A percentile compares a stretch with the other conserved stretches of the same genome.
These are phyloP conservation scores for Megaceryle alcyon DNA, from an alignment of 2,797 vertebrate genomes.

Conservation along the genomic window DNA sequence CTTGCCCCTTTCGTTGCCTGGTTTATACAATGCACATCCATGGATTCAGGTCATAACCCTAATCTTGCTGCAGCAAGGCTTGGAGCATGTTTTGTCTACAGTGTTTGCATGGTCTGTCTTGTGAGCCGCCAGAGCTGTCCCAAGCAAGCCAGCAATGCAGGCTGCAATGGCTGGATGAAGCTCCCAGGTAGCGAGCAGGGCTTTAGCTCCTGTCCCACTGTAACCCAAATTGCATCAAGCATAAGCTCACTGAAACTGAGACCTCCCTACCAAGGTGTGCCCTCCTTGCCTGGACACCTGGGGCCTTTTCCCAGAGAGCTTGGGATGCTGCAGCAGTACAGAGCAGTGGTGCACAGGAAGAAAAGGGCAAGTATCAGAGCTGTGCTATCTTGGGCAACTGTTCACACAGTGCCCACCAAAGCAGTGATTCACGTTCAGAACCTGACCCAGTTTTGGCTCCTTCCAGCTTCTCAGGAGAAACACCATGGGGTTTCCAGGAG, in stretches of 20 bases:
- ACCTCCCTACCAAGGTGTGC: neutral
- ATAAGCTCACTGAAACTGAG: neutral
- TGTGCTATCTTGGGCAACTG: neutral
- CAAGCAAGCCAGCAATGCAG: neutral
- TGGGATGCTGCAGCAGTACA: too few relatives aligned
- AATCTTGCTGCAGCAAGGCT: neutral
- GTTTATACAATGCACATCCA: neutral
- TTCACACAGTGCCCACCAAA: neutral
- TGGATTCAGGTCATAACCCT: neutral
- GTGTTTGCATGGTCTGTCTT: neutral
- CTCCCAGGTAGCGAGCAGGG: fast-evolving
- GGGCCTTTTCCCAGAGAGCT: neutral
- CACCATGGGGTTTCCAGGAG: neutral
- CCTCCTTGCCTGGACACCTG: fast-evolving
- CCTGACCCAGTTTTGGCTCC: neutral
- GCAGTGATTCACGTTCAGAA: neutral
- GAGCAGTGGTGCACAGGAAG: neutral
- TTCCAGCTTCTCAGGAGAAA: neutral
- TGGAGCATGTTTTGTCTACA: neutral
- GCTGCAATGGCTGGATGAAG: neutral
- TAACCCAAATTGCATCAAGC: neutral
- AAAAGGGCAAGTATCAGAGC: fast-evolving
- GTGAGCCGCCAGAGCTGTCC: neutral
- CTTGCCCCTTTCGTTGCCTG: neutral
- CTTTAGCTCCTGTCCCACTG: neutral